Conservation (phyloP, 2,888 invertebrate genomes). For the Thysanoteuthis rhombus region DNA sequence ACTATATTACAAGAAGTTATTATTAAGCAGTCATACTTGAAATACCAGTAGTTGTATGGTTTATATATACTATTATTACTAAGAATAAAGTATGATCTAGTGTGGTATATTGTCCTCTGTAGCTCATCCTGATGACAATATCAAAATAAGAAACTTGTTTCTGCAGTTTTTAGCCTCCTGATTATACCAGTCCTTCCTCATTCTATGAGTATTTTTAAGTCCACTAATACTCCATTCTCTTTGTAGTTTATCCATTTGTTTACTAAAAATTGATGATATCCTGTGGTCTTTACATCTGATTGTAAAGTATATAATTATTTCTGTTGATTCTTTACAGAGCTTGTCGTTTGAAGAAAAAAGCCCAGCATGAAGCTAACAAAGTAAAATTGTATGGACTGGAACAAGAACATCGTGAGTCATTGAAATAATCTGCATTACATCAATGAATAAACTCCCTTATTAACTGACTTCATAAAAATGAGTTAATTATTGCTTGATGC, state of each 20-base stretch:
- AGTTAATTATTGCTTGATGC: background rate
- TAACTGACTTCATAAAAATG: background rate
- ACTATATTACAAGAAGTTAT: too few relatives aligned
- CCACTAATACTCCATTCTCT: background rate
- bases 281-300: background rate
- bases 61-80: too few relatives aligned
- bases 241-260: background rate
- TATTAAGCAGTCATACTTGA: too few relatives aligned
- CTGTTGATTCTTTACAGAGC: slow-evolving; percentile 74
- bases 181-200: background rate
- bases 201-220: background rate
- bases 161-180: too few relatives aligned
- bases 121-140: too few relatives aligned
- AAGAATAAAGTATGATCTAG: too few relatives aligned
- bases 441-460: background rate
- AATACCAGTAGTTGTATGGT: too few relatives aligned
- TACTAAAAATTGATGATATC: background rate
- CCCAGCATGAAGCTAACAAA: slow-evolving; percentile 98
- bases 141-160: too few relatives aligned
- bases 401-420: slow-evolving; percentile 88
- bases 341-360: slow-evolving; percentile 96
- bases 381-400: slow-evolving; percentile 93
- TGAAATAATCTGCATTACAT: background rate
- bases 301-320: background rate
- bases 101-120: too few relatives aligned